These are phyloP conservation scores for Galaxias olidus DNA, from an alignment of 2,797 vertebrate species.

Conservation along the genomic window DNA sequence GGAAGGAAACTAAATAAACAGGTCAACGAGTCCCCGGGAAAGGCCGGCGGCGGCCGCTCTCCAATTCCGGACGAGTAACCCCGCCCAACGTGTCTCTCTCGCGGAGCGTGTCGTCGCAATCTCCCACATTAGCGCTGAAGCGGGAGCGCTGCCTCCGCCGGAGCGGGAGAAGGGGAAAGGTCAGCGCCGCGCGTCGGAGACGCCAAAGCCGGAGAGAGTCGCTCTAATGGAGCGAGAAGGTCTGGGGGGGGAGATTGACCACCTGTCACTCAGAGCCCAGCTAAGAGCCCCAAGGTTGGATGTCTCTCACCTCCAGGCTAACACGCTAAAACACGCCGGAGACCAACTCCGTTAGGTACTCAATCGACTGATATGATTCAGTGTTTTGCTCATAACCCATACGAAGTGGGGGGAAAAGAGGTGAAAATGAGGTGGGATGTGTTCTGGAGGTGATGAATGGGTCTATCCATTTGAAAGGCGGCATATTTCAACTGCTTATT, in stretches of 20 bases:
- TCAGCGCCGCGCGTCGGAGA: background rate
- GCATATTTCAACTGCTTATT: conserved; percentile 35
- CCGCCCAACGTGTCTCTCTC: too few species aligned
- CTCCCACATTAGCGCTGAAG: conserved; percentile 13
- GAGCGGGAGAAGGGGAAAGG: conserved; percentile 17
- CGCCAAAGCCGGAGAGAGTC: conserved; percentile 1
- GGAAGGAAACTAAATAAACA: conserved; percentile 19
- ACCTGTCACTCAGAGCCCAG: conserved; percentile 7
- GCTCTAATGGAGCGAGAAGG: conserved; percentile 4
- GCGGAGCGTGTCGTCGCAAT: too few species aligned
- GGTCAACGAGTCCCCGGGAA: conserved; percentile 23
- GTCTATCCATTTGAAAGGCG: conserved; percentile 36
- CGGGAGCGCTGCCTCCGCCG: conserved; percentile 4
- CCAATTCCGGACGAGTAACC: too few species aligned
- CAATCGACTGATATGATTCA: too few species aligned
- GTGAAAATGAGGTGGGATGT: conserved; percentile 2
- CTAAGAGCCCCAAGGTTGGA: background rate
- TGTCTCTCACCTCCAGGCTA: background rate
- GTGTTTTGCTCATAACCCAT: too few species aligned
- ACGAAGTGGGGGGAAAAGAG: conserved; percentile 2
- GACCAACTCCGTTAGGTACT: too few species aligned
- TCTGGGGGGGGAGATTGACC: background rate
- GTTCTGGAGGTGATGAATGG: conserved; percentile 31
- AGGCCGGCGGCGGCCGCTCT: too few species aligned
- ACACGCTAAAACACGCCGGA: background rate